Evolutionary conservation across 2,888 invertebrate species (phyloP), one percentile per base, ranked within the genome.

Genomic region (Synergus japonicus): DNA sequence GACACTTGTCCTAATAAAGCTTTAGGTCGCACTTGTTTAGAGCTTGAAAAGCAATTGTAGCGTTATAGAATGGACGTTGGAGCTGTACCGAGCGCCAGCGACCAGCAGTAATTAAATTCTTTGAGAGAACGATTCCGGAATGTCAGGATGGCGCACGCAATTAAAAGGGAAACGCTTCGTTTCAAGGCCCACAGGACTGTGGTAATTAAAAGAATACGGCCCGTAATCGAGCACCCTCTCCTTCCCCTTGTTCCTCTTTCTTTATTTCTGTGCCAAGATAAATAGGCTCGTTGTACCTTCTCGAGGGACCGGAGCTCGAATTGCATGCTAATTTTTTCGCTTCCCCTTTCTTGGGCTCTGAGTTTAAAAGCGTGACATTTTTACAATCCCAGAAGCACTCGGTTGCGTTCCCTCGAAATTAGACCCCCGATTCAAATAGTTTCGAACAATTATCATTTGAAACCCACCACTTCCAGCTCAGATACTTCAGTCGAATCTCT

Each of bases 181-280:
- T 89, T 88, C 87, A 88, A 85, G 86, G 77, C 85, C 83, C 84
- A 84, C 85, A 87, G 87, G 85, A 88, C 87, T 88, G 86, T 83
- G 89, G 89, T 90, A 91, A 91, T 91, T 91, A 91, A 91, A 91
- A 91, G 90, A 90, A 90, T 90, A 91, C 89, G 88, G 89, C 86
- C 82, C 84, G 87, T 90, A 90, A 90, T 89, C 90, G 88, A 86
- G 86, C 83, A 73, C 54, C 73, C 73, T 78, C 60, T 64, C 76
- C 60, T 65, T 77, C 66, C 66, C 37, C 41, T 78, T 76, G 54
- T 83, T 84, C 84, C 80, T 76, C 77, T 85, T 85, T 84, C 83
- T 83, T 88, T 86, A 73, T 73, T 87, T 86, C 82, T 78, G 80
- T 66, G 78, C 73, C 66, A 84, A 85, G 83, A 85, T 83, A 82